These are phyloP conservation scores for Styela plicata DNA, from an alignment of 23 tunicate genomes.

Conservation along the genomic window DNA sequence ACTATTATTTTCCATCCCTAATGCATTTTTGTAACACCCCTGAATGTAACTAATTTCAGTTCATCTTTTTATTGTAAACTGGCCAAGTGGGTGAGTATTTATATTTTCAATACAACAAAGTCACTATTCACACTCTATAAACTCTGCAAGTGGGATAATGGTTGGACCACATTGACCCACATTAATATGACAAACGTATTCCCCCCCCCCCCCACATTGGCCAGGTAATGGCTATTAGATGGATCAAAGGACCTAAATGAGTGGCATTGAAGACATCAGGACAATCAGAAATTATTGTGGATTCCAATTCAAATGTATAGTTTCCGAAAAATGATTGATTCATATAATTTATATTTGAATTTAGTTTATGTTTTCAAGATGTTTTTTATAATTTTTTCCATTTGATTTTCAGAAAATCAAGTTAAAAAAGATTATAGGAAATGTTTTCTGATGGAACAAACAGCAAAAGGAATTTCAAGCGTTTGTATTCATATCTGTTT, in stretches of 20 bases:
- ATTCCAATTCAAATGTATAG: conserved; percentile 18
- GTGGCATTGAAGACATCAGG: conserved; percentile 17
- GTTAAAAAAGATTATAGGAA: conserved; percentile 77
- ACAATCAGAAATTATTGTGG: conserved; percentile 16
- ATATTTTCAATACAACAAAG: too few relatives aligned
- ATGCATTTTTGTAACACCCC: too few relatives aligned
- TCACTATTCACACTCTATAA: too few relatives aligned
- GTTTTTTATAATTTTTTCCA: neutral
- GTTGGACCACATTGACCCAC: too few relatives aligned
- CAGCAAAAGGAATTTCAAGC: conserved; percentile 48
- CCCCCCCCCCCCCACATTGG: neutral
- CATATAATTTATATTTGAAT: too few relatives aligned
- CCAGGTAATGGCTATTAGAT: conserved; percentile 1
- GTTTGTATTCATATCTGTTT: conserved; percentile 47
- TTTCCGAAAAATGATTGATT: too few relatives aligned
- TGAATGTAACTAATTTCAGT: too few relatives aligned
- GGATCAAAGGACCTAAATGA: conserved; percentile 20
- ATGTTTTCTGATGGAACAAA: conserved; percentile 49
- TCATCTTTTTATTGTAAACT: too few relatives aligned
- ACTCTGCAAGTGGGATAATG: too few relatives aligned
- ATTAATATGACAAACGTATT: neutral
- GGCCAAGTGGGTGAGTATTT: too few relatives aligned
- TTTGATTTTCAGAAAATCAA: conserved; percentile 55
- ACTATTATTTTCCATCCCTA: too few relatives aligned
- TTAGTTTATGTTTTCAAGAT: neutral